A percentile compares a stretch with the other conserved stretches of the same genome.
Conservation (phyloP, 2,113 vertebrate genomes). For the Aegithalos caudatus region DNA sequence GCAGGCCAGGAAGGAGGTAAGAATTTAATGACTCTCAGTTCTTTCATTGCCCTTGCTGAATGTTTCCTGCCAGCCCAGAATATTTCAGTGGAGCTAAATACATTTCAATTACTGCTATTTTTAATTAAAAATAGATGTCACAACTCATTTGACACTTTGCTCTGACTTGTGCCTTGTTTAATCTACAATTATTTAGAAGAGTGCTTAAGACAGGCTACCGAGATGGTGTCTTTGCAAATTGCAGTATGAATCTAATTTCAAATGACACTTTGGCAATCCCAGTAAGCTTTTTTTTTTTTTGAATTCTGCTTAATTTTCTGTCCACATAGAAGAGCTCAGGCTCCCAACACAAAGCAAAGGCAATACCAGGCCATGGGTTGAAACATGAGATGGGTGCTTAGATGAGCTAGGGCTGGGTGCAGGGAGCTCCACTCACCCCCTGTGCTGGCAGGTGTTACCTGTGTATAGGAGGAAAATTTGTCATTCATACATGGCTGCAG, state of each 20-base stretch:
- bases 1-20: background rate
- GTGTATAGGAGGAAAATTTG: background rate
- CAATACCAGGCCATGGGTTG: background rate
- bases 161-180: background rate
- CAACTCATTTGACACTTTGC: background rate
- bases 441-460: background rate
- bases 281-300: background rate
- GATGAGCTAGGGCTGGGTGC: background rate
- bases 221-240: background rate
- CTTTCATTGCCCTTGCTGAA: background rate
- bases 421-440: background rate
- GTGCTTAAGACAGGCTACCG: background rate
- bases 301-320: background rate
- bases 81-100: background rate
- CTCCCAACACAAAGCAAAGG: background rate
- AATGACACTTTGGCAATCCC: background rate
- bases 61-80: background rate
- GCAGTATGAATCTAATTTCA: background rate
- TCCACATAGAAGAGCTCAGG: background rate
- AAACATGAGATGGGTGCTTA: background rate
- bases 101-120: slow-evolving; percentile 15
- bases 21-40: background rate
- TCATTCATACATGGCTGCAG: background rate
- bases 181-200: background rate
- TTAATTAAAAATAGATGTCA: slow-evolving; percentile 23